A percentile compares a stretch with the other conserved stretches of the same genome.
Conservation (phyloP, 92 coral and sea anemone species). For the Phenganax marumi region DNA sequence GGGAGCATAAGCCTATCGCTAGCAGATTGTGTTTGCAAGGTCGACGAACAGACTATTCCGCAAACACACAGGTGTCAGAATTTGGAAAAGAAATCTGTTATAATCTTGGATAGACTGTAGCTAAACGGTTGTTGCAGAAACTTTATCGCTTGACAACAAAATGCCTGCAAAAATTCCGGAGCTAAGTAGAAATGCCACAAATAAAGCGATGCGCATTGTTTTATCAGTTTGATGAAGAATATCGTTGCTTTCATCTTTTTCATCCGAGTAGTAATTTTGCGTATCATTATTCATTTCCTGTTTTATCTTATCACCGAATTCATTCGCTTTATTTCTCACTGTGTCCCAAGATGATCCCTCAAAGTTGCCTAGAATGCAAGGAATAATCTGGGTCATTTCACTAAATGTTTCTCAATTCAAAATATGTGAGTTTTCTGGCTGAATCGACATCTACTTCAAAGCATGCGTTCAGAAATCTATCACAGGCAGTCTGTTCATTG, state of each 20-base stretch:
- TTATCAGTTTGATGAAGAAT: conserved; percentile 41
- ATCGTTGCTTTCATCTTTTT: conserved; percentile 34
- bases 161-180: conserved; percentile 38
- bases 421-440: no score
- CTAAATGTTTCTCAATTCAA: no score
- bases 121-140: neutral
- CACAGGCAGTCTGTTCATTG: no score
- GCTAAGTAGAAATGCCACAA: conserved; percentile 38
- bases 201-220: conserved; percentile 31
- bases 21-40: no score
- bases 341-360: conserved; percentile 50
- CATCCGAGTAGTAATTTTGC: conserved; percentile 5
- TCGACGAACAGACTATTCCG: no score
- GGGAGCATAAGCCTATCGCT: no score
- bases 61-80: no score
- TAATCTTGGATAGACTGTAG: neutral
- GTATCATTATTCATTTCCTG: conserved; percentile 38
- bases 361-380: conserved; percentile 43
- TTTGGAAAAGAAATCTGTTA: no score
- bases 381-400: neutral
- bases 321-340: conserved; percentile 31
- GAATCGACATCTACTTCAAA: neutral
- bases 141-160: conserved; percentile 12
- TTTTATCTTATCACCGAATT: conserved; percentile 43
- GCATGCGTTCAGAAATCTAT: neutral